phyloP scores from a whole-genome alignment of 2,113 vertebrate species.

The Indicator indicator region DNA sequence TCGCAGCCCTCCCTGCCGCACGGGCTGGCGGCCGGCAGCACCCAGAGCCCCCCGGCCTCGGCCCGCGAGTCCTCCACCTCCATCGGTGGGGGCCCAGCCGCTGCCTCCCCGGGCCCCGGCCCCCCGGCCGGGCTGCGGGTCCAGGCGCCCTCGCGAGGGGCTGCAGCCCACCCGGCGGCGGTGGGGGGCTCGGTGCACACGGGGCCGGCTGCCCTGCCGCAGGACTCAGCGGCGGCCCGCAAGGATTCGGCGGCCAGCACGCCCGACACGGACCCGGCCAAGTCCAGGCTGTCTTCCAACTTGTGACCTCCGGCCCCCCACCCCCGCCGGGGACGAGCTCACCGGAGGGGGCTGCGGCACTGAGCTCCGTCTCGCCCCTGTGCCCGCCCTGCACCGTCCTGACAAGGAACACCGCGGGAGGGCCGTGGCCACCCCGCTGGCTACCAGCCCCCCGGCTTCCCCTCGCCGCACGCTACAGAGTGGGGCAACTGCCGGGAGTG shows the following conservation, averaged over 20 bases:
- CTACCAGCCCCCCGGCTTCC: not conserved
- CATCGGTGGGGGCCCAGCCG: slow-evolving; percentile 65
- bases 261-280: slow-evolving; percentile 86
- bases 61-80: slow-evolving; percentile 83
- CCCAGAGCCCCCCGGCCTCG: slow-evolving; percentile 82
- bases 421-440: not conserved
- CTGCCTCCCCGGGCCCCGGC: slow-evolving; percentile 4
- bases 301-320: slow-evolving; percentile 85
- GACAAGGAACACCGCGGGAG: not conserved
- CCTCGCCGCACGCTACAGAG: not conserved
- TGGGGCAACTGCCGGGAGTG: not conserved
- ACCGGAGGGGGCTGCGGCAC: not conserved
- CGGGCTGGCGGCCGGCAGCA: slow-evolving; percentile 73
- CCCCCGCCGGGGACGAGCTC: not conserved
- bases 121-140: slow-evolving; percentile 63
- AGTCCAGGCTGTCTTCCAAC: slow-evolving; percentile 93
- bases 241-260: slow-evolving; percentile 84
- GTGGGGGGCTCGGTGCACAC: slow-evolving; percentile 75
- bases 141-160: slow-evolving; percentile 71
- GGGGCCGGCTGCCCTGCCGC: slow-evolving; percentile 59
- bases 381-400: not conserved
- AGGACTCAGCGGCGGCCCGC: slow-evolving; percentile 79
- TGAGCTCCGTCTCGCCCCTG: rapidly evolving
- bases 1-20: slow-evolving; percentile 94
- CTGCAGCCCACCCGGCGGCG: slow-evolving; percentile 83